phyloP scores from a whole-genome alignment of 2,113 vertebrate genomes.

The Zosterops borbonicus region DNA sequence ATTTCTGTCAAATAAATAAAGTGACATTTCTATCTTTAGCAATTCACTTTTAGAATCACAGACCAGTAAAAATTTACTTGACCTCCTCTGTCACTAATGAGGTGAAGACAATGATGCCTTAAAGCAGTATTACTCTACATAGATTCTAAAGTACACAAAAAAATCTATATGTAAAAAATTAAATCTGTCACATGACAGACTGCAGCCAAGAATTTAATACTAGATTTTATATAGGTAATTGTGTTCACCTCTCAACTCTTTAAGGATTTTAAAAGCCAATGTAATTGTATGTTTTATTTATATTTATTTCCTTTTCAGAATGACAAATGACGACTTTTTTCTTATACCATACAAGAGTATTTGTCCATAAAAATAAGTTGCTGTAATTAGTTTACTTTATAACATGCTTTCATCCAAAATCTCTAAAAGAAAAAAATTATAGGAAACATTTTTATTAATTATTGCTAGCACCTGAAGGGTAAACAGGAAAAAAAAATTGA shows the following conservation, averaged over 20 bases:
- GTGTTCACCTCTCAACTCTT: background rate
- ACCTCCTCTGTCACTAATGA: background rate
- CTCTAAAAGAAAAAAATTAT: background rate
- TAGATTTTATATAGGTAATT: background rate
- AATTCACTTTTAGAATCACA: background rate
- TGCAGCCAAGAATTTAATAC: background rate
- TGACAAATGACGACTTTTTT: background rate
- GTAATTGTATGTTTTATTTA: background rate
- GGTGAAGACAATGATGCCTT: background rate
- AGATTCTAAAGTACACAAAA: background rate
- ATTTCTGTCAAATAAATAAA: background rate
- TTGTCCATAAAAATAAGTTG: background rate
- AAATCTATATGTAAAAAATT: background rate
- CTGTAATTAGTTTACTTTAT: background rate
- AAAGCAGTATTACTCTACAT: background rate
- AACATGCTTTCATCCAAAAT: background rate
- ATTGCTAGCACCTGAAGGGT: background rate
- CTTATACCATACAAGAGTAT: background rate
- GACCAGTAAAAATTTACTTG: background rate
- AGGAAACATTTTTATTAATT: background rate
- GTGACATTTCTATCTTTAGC: background rate
- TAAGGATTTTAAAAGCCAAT: background rate
- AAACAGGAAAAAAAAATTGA: background rate
- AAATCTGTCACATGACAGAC: background rate
- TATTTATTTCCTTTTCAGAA: background rate